A percentile compares a stretch with the other conserved stretches of the same genome.
These are phyloP conservation scores for Geodia barretti DNA, from an alignment of 37 sponge, comb jelly and placozoan genomes.

Conservation along the genomic window DNA sequence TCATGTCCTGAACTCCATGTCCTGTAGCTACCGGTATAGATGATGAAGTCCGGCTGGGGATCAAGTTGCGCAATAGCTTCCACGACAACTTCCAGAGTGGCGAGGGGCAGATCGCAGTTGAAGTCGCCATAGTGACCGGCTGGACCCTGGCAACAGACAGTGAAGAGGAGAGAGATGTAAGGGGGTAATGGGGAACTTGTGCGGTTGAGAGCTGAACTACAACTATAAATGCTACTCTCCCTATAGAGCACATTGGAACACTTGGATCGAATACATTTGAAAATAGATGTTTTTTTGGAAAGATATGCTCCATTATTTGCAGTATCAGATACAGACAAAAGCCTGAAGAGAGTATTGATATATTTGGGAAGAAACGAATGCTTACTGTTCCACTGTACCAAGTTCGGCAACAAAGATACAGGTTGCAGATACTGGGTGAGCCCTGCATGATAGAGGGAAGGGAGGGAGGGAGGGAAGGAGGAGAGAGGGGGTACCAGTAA, in stretches of 20 bases:
- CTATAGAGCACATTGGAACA: too few species aligned
- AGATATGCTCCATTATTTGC: too few species aligned
- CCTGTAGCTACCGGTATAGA: constrained; percentile 73
- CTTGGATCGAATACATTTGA: too few species aligned
- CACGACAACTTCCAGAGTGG: constrained; percentile 61
- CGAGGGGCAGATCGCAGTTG: constrained; percentile 64
- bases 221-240: too few species aligned
- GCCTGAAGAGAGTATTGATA: too few species aligned
- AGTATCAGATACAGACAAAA: too few species aligned
- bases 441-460: constrained; percentile 59
- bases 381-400: constrained; percentile 68
- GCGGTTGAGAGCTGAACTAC: too few species aligned
- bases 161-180: not conserved
- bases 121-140: constrained; percentile 81
- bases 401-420: constrained; percentile 61
- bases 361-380: not conserved
- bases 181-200: too few species aligned
- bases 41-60: constrained; percentile 64
- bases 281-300: too few species aligned
- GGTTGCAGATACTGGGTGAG: constrained; percentile 48
- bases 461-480: not conserved
- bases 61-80: constrained; percentile 37
- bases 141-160: constrained; percentile 33
- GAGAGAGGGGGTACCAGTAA: not conserved
- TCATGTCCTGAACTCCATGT: not conserved